A percentile compares a stretch with the other conserved stretches of the same genome.
Conservation (phyloP, 2,888 invertebrate species). For the Oxyteleia sp. region DNA sequence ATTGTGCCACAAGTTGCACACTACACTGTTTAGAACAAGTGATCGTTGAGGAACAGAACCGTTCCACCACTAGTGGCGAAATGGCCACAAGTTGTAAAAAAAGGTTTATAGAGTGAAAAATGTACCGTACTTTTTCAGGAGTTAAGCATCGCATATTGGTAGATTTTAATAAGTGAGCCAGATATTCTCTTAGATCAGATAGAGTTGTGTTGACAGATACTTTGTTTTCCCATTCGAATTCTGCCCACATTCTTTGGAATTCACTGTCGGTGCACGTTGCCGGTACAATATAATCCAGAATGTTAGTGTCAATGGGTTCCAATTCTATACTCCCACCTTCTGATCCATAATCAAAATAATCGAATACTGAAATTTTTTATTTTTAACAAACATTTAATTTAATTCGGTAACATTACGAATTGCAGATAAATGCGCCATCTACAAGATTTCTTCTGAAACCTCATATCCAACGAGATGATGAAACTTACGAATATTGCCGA, state of each 20-base stretch:
- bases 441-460: too few species aligned
- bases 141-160: conserved; percentile 99
- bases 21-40: too few species aligned
- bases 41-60: too few species aligned
- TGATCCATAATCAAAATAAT: conserved; percentile 96
- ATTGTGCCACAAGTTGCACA: too few species aligned
- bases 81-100: too few species aligned
- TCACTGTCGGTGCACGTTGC: conserved; percentile 97
- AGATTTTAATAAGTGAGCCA: conserved; percentile 96
- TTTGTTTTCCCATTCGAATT: conserved; percentile 99
- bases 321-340: conserved; percentile 99
- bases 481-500: conserved; percentile 97
- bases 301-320: conserved; percentile 99
- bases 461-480: too few species aligned
- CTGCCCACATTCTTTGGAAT: conserved; percentile 99
- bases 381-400: conserved; percentile 43
- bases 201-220: conserved; percentile 98
- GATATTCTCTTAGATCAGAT: conserved; percentile 96
- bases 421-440: too few species aligned
- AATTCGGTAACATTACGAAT: too few species aligned
- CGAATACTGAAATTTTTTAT: conserved; percentile 92
- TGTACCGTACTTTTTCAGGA: conserved; percentile 96
- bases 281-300: conserved; percentile 99
- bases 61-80: too few species aligned
- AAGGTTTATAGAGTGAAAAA: too few species aligned